Evolutionary conservation across 2,888 invertebrate species (phyloP).

Genomic region (Andrena hattorfiana): DNA sequence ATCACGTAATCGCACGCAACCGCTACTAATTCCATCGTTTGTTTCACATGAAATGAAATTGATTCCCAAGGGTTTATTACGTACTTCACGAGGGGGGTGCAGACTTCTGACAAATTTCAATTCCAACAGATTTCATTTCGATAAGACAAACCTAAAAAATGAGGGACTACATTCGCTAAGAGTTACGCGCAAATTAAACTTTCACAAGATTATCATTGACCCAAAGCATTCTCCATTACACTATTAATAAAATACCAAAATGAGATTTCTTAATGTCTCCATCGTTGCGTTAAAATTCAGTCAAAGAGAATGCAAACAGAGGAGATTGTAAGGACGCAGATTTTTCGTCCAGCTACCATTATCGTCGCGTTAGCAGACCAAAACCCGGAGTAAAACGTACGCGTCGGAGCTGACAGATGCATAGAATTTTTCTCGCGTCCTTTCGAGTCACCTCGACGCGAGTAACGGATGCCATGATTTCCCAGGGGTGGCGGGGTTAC

Average conservation of each 20-base stretch:
- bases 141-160: no score
- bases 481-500: slow-evolving; percentile 65
- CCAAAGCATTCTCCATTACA: no score
- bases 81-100: neutral
- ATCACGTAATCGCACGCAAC: slow-evolving; percentile 13
- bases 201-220: no score
- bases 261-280: no score
- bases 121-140: no score
- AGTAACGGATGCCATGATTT: slow-evolving; percentile 73
- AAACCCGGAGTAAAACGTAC: slow-evolving; percentile 35
- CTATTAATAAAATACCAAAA: no score
- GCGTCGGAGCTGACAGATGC: slow-evolving; percentile 66
- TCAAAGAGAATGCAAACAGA: neutral
- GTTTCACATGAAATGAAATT: neutral
- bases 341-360: slow-evolving; percentile 43
- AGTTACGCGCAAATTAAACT: no score
- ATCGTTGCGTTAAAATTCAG: no score
- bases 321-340: slow-evolving; percentile 1
- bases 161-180: no score
- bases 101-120: neutral
- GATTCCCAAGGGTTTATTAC: neutral
- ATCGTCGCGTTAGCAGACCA: slow-evolving; percentile 35
- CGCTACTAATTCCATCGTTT: slow-evolving; percentile 1
- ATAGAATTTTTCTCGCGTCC: slow-evolving; percentile 66
- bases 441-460: slow-evolving; percentile 55